Evolutionary conservation across 30 jellyfish, hydroid and myxozoan genomes (phyloP).

Genomic region (Aurelia coerulea): DNA sequence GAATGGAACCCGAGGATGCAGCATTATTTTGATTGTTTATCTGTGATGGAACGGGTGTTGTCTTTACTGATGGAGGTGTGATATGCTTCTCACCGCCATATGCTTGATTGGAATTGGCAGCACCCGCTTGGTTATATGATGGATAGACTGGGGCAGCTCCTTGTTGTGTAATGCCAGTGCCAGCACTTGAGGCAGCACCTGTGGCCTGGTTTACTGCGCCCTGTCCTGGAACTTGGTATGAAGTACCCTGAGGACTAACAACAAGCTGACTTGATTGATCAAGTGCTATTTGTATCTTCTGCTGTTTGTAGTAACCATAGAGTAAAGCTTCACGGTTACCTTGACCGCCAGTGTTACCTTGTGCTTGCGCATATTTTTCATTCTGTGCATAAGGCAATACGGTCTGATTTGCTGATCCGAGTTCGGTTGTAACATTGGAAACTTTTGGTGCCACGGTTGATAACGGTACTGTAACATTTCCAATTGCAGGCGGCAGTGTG

Average conservation of each 20-base stretch:
- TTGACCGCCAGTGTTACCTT: neutral
- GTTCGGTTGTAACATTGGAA: neutral
- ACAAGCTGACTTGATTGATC: conserved; percentile 8
- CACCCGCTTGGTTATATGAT: neutral
- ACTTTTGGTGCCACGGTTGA: neutral
- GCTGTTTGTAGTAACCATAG: conserved; percentile 61
- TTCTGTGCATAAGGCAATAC: no score
- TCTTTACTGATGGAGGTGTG: conserved; percentile 19
- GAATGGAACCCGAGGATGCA: neutral
- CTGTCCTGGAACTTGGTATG: neutral
- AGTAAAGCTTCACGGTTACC: conserved; percentile 29
- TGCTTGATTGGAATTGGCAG: neutral
- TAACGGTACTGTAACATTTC: no score
- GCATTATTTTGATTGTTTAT: neutral
- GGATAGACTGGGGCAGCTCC: neutral
- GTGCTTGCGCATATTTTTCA: neutral
- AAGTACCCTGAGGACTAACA: neutral
- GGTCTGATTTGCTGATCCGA: no score
- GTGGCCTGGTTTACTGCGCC: neutral
- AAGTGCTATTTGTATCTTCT: conserved; percentile 46
- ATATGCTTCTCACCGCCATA: conserved; percentile 22
- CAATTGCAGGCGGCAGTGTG: no score
- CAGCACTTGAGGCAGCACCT: neutral
- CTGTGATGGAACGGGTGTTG: conserved; percentile 32
- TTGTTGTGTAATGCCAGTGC: neutral